These are phyloP conservation scores for Chaetorhynchus papuensis DNA, from an alignment of 2,113 vertebrate species.

Conservation along the genomic window DNA sequence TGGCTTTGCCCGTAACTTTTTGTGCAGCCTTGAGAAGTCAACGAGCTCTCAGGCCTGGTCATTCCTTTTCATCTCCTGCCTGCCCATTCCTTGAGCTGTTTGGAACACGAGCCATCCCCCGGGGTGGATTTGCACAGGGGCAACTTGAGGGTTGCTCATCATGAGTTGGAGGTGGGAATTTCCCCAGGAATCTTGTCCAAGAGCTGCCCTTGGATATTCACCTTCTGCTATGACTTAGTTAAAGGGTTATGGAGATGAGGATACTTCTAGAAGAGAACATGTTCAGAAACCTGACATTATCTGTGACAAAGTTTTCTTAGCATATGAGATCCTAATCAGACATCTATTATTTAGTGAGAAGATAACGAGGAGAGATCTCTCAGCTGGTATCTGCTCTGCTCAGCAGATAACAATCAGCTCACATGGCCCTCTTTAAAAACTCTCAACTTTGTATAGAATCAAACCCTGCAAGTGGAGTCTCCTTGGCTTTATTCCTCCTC, in stretches of 20 bases:
- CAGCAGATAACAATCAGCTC: background rate
- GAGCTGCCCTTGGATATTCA: background rate
- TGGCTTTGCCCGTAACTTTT: background rate
- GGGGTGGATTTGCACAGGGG: background rate
- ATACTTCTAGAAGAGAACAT: background rate
- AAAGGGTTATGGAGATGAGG: background rate
- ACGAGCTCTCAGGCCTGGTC: background rate
- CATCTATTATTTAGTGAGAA: constrained; percentile 10
- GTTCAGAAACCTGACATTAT: constrained; percentile 15
- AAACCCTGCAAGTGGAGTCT: background rate
- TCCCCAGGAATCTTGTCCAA: background rate
- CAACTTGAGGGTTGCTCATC: background rate
- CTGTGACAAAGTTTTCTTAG: background rate
- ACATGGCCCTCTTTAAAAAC: background rate
- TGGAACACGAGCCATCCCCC: background rate
- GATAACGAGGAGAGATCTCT: background rate
- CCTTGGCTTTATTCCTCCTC: background rate
- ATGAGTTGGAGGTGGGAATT: background rate
- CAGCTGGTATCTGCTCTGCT: background rate
- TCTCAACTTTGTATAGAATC: background rate
- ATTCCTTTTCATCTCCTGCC: background rate
- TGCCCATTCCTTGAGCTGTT: background rate
- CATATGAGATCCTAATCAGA: background rate
- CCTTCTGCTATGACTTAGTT: background rate
- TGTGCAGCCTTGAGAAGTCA: background rate